phyloP scores from a whole-genome alignment of 2,113 vertebrate genomes.

The Rhegmatorhina hoffmannsi region DNA sequence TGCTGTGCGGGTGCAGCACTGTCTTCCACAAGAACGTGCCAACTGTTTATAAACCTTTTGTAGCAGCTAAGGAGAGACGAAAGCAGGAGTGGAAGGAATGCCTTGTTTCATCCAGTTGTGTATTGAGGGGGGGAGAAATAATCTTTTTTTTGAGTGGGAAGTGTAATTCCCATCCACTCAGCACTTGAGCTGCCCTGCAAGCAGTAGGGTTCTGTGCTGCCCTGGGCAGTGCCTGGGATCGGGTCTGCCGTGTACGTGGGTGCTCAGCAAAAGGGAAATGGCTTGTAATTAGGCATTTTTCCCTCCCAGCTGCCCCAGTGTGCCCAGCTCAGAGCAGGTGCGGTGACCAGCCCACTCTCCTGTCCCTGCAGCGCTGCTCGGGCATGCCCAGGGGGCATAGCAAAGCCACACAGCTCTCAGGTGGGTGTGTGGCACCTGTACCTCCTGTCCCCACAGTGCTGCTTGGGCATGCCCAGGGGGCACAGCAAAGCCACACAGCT shows the following conservation, averaged over 20 bases:
- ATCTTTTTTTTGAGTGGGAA: fast-evolving
- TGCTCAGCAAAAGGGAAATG: constrained; percentile 12
- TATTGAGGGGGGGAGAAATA: not conserved
- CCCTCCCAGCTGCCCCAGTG: not conserved
- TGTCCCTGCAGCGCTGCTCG: not conserved
- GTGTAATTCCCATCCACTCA: not conserved
- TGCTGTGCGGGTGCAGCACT: not conserved
- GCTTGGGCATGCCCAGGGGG: not conserved
- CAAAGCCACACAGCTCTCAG: not conserved
- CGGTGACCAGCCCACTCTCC: not conserved
- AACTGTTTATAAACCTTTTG: not conserved
- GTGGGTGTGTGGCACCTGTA: not conserved
- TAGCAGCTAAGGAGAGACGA: not conserved
- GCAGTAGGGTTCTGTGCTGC: not conserved
- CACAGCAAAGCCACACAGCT: not conserved
- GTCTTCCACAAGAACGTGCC: not conserved
- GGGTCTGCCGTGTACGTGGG: not conserved
- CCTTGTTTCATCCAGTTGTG: not conserved
- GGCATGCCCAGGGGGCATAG: not conserved
- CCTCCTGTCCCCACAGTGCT: not conserved
- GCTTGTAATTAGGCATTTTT: not conserved
- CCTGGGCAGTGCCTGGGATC: not conserved
- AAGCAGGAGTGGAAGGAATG: not conserved
- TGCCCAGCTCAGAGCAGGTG: constrained; percentile 20
- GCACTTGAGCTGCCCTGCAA: not conserved